Percentiles rank a stretch among this genome's conserved stretches.
Evolutionary conservation across 2,113 vertebrate genomes (phyloP).

Genomic region (Microtus oregoni): DNA sequence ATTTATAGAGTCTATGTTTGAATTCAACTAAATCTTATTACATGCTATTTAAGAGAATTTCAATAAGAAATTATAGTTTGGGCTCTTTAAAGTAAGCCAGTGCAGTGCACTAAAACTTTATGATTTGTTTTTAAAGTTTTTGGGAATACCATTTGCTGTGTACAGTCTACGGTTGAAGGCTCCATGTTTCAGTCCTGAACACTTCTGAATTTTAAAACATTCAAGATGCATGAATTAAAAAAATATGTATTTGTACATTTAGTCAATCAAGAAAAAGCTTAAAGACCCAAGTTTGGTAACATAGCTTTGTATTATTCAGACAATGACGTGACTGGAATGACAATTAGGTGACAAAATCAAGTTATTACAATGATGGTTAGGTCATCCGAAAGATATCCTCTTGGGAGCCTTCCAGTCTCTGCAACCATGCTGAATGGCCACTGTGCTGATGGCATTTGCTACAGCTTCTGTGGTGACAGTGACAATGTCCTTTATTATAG

Average conservation of each 20-base stretch:
- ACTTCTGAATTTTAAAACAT: constrained; percentile 40
- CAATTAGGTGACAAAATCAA: neutral
- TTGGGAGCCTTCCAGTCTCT: neutral
- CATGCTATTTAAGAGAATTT: constrained; percentile 55
- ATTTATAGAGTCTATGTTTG: constrained; percentile 24
- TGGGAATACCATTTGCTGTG: neutral
- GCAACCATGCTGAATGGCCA: no score
- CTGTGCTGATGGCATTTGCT: rapidly evolving
- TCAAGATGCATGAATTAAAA: constrained; percentile 37
- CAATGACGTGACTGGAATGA: neutral
- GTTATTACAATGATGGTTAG: neutral
- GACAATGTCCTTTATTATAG: neutral
- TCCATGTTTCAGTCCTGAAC: neutral
- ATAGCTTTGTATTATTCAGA: neutral
- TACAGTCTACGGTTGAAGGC: neutral
- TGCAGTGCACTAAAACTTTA: neutral
- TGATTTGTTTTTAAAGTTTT: constrained; percentile 39
- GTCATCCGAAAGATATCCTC: neutral
- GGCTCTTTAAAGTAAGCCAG: constrained; percentile 47
- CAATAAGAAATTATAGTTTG: constrained; percentile 61
- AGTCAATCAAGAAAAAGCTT: constrained; percentile 48
- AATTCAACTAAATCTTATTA: constrained; percentile 51
- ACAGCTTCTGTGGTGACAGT: neutral
- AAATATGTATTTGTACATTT: neutral
- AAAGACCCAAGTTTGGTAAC: neutral